Evolutionary conservation across 2,113 vertebrate species (phyloP), one percentile per base, ranked within the genome.

Genomic region (Ctenomys sociabilis): DNA sequence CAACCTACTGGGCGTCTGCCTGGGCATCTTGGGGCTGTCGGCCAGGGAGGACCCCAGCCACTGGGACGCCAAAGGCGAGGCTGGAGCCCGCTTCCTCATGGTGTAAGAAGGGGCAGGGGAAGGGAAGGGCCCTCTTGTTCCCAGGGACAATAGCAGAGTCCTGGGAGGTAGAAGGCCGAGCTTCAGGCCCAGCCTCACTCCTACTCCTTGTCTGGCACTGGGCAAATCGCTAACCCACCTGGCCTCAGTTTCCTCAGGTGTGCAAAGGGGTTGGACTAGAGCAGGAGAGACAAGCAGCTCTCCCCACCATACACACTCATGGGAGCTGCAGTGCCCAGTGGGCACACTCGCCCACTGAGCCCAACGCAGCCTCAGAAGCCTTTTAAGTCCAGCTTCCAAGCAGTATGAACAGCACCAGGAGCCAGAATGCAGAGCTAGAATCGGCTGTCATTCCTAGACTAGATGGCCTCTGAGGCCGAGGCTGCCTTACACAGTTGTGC

Each of bases 11-110:
- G 99, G 99, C 4, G 98, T 99, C 94, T 91, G 89, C 57, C 96
- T 99, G 49, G 99, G 99, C 35, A 32, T 97, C 0, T 98, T 98
- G 0, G 98, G 98, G 1, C 97, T 99, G 1, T 97, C 97, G 49
- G 93, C 97, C 90, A 88, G 98, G 68, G 97, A 98, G 45, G 98
- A 98, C 43, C 97, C 97, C 0, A 96, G 97, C 0, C 97, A 98
- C 91, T 96, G 96, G 0, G 98, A 98, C 94, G 94, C 96, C 82
- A 97, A 98, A 91, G 98, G 98, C 40, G 97, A 98, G 80, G 97
- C 98, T 0, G 98, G 99, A 0, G 98, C 98, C 90, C 96, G 97
- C n/a, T 85, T 98, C 21, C 99, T 99, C 85, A 93, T 98, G 97
- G n/a, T 95, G 99, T 99, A 98, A 99, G 99, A 24, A 52, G 66